Evolutionary conservation across 2,113 vertebrate genomes (phyloP), one percentile per base, ranked within the genome.

Genomic region (Salminus brasiliensis): DNA sequence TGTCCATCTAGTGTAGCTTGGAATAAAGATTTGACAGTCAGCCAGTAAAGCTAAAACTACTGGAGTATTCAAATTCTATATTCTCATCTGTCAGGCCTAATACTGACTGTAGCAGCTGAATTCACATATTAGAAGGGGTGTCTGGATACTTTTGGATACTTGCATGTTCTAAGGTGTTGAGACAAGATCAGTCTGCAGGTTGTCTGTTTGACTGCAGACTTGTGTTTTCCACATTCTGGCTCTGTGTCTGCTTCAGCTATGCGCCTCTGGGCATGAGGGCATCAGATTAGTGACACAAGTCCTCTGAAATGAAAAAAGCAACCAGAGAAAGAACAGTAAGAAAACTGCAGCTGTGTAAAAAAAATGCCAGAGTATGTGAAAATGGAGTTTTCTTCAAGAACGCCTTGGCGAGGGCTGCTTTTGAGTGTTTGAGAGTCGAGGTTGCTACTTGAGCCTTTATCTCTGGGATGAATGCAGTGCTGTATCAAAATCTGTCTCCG

Each of bases 381-480:
- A 72, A 60, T 45, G 41, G 39, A 32, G 62, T 25, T 72, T 72
- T 69, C 71, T 73, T 68, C 41, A 41, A 66, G 49, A 78, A 47
- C n/a, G 3, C 23, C 5, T 62, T 13, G 3, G 41, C 16, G 53
- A 82, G 72, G 47, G 45, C 43, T 49, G 39, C 62, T 68, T 36
- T 79, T 47, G 68, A 65, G 70, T 71, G 66, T 78, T 30, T 70
- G 65, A 68, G 75, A 78, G 74, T 75, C 65, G 45, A 57, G 72
- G 62, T 34, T 79, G 72, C 65, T 74, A 47, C 43, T 74, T n/a
- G 36, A 74, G 29, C 68, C 65, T 55, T 80, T 79, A 83, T 76
- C 59, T 55, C 23, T 9, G 7, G 57, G 12, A 79, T 83, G 72
- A 83, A 83, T 75, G 41, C 29, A 53, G 45, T 30, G 47, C 30